A percentile compares a stretch with the other conserved stretches of the same genome.
phyloP scores from a whole-genome alignment of 1,140 invertebrate genomes.

The Oreohelix idahoensis region DNA sequence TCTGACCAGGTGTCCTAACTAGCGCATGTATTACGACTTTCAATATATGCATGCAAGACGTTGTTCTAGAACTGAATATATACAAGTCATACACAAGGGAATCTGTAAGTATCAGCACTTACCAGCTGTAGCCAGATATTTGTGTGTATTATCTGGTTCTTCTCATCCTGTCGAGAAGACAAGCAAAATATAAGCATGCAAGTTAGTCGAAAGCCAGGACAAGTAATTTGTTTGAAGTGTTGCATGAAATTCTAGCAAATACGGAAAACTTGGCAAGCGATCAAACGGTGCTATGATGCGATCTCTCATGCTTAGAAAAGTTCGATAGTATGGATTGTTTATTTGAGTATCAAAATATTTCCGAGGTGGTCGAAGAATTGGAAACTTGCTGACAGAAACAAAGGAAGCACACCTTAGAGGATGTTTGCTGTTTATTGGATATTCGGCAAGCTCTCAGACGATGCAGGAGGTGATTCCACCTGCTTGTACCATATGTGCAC shows the following conservation, averaged over 20 bases:
- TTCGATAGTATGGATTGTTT: not conserved
- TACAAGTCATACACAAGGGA: too few relatives aligned
- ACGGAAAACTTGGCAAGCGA: not conserved
- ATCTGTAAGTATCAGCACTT: conserved; percentile 75
- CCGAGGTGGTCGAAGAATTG: not conserved
- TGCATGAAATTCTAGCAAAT: not conserved
- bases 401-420: too few relatives aligned
- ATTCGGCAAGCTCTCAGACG: too few relatives aligned
- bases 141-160: conserved; percentile 94
- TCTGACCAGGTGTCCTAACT: too few relatives aligned
- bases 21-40: too few relatives aligned
- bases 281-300: not conserved
- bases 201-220: not conserved
- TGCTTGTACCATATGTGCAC: too few relatives aligned
- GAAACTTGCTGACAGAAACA: too few relatives aligned
- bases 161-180: conserved; percentile 79
- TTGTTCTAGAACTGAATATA: too few relatives aligned
- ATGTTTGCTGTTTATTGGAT: too few relatives aligned
- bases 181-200: not conserved
- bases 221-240: not conserved
- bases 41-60: too few relatives aligned
- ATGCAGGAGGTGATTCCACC: too few relatives aligned
- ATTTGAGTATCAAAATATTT: not conserved
- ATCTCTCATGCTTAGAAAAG: not conserved
- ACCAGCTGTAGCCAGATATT: conserved; percentile 97